These are phyloP conservation scores for Bombus soroeensis DNA, from an alignment of 1,140 invertebrate genomes.

Conservation along the genomic window DNA sequence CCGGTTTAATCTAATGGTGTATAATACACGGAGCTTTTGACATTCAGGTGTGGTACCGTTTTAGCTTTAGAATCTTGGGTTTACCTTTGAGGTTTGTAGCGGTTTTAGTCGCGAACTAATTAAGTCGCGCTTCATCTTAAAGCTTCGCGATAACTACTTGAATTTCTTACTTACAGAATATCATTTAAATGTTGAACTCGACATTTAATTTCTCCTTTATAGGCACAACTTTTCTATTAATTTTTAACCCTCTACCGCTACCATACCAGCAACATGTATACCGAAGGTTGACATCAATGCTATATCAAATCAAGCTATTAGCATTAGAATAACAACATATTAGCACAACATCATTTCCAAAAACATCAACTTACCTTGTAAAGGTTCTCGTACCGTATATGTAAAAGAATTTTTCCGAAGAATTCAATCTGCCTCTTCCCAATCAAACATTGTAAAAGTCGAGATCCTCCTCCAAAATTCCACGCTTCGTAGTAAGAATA, in stretches of 20 bases:
- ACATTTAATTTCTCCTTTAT: no score
- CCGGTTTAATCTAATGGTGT: constrained; percentile 55
- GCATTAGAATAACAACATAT: no score
- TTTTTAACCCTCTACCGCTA: no score
- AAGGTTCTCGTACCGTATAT: neutral
- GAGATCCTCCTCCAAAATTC: neutral
- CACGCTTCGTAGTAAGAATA: no score
- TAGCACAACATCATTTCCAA: no score
- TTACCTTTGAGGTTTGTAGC: constrained; percentile 51
- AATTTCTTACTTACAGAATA: no score
- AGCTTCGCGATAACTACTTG: neutral
- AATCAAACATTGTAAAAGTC: neutral
- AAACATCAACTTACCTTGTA: neutral
- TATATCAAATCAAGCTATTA: no score
- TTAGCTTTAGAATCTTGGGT: constrained; percentile 45
- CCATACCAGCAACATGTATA: no score
- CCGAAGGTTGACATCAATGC: no score
- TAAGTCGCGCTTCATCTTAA: constrained; percentile 61
- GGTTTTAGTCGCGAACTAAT: constrained; percentile 66
- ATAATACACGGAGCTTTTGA: constrained; percentile 63
- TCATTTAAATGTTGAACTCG: no score
- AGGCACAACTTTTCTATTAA: no score
- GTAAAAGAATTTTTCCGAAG: no score
- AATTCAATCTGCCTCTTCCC: neutral
- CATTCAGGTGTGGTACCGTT: constrained; percentile 51